Conservation (phyloP, 1,140 invertebrate species). For the Manduca sexta region DNA sequence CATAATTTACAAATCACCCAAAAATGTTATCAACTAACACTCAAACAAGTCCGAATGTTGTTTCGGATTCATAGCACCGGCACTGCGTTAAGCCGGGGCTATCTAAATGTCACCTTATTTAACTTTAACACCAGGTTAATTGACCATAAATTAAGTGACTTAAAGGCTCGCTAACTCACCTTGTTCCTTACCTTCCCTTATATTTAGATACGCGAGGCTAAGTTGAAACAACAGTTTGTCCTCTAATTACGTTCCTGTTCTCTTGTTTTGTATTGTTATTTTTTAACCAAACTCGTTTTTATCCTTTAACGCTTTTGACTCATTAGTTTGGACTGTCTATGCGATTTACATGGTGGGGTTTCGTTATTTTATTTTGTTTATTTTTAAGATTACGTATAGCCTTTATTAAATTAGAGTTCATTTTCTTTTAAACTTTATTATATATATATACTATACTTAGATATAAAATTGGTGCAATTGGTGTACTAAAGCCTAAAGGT, state of each 20-base stretch:
- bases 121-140: slow-evolving; percentile 63
- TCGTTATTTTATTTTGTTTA: no score
- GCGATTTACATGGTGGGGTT: no score
- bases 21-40: not conserved
- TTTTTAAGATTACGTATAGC: no score
- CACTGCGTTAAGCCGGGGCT: slow-evolving; percentile 29
- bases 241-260: slow-evolving; percentile 47
- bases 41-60: not conserved
- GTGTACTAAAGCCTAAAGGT: no score
- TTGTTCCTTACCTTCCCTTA: slow-evolving; percentile 33
- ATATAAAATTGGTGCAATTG: no score
- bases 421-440: no score
- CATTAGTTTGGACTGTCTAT: no score
- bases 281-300: not conserved
- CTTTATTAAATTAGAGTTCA: no score
- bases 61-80: slow-evolving; percentile 19
- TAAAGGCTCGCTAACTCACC: slow-evolving; percentile 47
- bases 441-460: no score
- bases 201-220: slow-evolving; percentile 41
- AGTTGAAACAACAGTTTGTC: slow-evolving; percentile 53
- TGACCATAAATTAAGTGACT: slow-evolving; percentile 64
- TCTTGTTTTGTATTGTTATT: slow-evolving; percentile 24
- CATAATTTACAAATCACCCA: no score
- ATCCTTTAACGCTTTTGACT: no score
- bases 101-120: slow-evolving; percentile 55